Evolutionary conservation across 2,888 invertebrate genomes (phyloP).

Genomic region (Meandrusa payeni): DNA sequence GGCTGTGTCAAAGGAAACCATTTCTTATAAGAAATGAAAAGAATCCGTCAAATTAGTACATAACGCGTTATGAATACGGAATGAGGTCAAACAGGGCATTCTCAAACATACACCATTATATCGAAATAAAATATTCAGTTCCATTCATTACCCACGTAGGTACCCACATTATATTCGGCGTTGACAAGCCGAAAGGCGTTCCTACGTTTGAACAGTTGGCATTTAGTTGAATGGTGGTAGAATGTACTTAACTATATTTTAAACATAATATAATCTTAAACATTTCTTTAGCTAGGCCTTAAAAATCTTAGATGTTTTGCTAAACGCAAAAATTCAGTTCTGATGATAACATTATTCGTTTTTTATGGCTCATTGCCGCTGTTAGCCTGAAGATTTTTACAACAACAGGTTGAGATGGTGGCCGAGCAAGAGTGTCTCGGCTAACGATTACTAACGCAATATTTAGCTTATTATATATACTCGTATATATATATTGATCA

Average conservation of each 20-base stretch:
- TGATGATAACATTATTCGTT: too few species aligned
- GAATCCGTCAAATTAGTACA: conserved; percentile 76
- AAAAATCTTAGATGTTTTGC: too few species aligned
- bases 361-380: too few species aligned
- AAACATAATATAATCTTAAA: conserved; percentile 49
- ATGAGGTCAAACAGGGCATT: conserved; percentile 78
- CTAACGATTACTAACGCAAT: too few species aligned
- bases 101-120: conserved; percentile 67
- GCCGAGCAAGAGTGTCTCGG: too few species aligned
- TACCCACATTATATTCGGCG: conserved; percentile 50
- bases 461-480: too few species aligned
- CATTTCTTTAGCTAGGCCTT: neutral
- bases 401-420: too few species aligned
- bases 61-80: conserved; percentile 73
- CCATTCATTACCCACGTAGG: conserved; percentile 65
- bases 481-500: too few species aligned
- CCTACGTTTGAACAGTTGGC: conserved; percentile 73
- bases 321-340: too few species aligned
- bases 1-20: conserved; percentile 60
- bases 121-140: conserved; percentile 76
- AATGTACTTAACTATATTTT: conserved; percentile 40
- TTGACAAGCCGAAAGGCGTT: conserved; percentile 68
- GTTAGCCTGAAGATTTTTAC: too few species aligned
- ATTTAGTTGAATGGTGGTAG: conserved; percentile 45
- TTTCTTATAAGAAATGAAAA: conserved; percentile 67